Conservation (phyloP, 2,113 vertebrate species). For the Motacilla alba region DNA sequence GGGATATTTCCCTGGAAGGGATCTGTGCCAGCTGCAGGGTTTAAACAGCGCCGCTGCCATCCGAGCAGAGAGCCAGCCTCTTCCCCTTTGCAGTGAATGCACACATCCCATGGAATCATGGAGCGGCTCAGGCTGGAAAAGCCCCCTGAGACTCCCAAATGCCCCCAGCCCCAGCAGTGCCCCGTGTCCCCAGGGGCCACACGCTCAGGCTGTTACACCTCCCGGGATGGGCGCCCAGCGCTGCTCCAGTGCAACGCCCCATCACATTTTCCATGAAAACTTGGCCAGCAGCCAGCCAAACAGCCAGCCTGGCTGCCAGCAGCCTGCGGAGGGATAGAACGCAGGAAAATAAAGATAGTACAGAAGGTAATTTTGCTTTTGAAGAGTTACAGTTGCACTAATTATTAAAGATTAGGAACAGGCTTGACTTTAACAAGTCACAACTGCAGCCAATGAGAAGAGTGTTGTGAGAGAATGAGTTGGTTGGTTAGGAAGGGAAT, state of each 20-base stretch:
- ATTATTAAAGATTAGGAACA: no score
- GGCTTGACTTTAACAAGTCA: no score
- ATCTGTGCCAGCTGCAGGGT: not conserved
- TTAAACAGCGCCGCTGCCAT: not conserved
- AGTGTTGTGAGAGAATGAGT: no score
- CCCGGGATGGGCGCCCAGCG: not conserved
- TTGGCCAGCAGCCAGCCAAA: not conserved
- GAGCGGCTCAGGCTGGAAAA: not conserved
- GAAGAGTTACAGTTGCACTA: no score
- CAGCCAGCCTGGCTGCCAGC: no score
- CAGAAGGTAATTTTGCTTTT: no score
- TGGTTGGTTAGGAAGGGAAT: no score
- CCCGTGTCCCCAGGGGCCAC: not conserved
- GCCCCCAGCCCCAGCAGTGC: not conserved
- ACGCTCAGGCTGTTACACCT: not conserved
- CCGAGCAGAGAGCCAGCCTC: not conserved
- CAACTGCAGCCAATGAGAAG: no score
- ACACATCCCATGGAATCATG: not conserved
- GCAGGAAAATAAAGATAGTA: no score
- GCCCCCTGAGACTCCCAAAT: not conserved
- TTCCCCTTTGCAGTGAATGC: accelerated
- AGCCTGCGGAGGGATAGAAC: no score
- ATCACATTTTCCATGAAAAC: not conserved
- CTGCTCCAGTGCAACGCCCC: not conserved
- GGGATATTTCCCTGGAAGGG: not conserved